Percentiles rank a stretch among this genome's conserved stretches.
phyloP scores from a whole-genome alignment of 1,140 invertebrate genomes.

The Rhyacophila brunnea region DNA sequence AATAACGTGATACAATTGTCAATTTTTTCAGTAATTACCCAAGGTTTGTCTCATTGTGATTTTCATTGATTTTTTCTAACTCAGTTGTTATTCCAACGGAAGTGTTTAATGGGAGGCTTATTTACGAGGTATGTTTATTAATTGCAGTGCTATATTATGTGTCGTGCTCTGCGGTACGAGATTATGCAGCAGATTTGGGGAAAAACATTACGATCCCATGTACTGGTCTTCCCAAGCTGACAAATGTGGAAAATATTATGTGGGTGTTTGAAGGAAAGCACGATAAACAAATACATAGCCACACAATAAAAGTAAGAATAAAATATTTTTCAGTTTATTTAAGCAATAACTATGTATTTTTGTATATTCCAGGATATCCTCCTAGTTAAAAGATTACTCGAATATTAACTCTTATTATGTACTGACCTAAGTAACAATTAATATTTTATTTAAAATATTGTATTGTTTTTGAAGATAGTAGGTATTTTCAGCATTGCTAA shows the following conservation, averaged over 20 bases:
- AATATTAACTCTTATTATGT: too few relatives aligned
- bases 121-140: neutral
- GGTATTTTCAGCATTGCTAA: too few relatives aligned
- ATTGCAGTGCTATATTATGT: constrained; percentile 26
- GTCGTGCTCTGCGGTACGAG: constrained; percentile 42
- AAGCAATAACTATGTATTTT: too few relatives aligned
- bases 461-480: too few relatives aligned
- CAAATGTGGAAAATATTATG: constrained; percentile 57
- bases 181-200: constrained; percentile 63
- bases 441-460: too few relatives aligned
- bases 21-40: constrained; percentile 18
- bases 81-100: neutral
- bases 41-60: constrained; percentile 24
- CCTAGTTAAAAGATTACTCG: too few relatives aligned
- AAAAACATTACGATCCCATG: constrained; percentile 68
- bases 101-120: constrained; percentile 9
- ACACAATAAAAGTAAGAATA: constrained; percentile 45
- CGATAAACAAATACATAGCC: constrained; percentile 54
- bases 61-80: constrained; percentile 24
- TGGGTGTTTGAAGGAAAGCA: constrained; percentile 68
- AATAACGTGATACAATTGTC: constrained; percentile 26
- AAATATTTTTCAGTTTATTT: neutral
- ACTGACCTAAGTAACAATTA: too few relatives aligned
- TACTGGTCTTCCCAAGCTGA: constrained; percentile 43
- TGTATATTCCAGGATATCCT: too few relatives aligned